Evolutionary conservation across 23 tunicate species (phyloP).

Genomic region (Halocynthia roretzi): DNA sequence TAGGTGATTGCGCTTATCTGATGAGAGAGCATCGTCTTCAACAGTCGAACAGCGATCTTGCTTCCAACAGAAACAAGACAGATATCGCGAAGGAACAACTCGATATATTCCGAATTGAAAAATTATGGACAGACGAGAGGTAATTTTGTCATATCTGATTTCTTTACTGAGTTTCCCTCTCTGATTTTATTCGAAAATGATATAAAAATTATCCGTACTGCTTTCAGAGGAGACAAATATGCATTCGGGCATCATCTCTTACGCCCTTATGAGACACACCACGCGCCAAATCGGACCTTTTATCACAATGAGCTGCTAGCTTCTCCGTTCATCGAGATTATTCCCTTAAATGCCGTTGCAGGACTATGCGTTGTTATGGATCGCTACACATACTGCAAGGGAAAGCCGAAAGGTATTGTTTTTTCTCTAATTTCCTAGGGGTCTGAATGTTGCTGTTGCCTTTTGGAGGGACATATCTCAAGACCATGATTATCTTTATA

Average conservation of each 20-base stretch:
- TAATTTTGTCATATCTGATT: conserved; percentile 6
- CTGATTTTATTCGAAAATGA: neutral
- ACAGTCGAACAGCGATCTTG: conserved; percentile 45
- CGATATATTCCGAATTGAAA: conserved; percentile 67
- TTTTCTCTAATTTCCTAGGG: no score
- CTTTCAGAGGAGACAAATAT: conserved; percentile 81
- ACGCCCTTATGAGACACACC: conserved; percentile 81
- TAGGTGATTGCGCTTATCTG: conserved; percentile 83
- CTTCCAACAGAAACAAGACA: conserved; percentile 60
- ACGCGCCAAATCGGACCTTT: conserved; percentile 46
- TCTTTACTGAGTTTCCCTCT: neutral
- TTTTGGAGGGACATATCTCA: no score
- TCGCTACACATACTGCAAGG: conserved; percentile 50
- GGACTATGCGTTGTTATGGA: conserved; percentile 71
- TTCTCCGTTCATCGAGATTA: conserved; percentile 75
- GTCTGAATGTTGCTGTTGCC: no score
- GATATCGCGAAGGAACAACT: conserved; percentile 52
- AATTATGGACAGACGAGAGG: conserved; percentile 97
- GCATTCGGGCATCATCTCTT: conserved; percentile 77
- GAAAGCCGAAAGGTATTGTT: conserved; percentile 76
- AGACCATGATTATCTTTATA: no score
- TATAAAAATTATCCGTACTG: neutral
- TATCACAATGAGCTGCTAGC: conserved; percentile 80
- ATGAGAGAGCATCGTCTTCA: conserved; percentile 76
- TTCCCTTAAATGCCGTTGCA: conserved; percentile 82